These are phyloP conservation scores for Leptopilina myrica DNA, from an alignment of 2,888 invertebrate genomes.

Conservation along the genomic window DNA sequence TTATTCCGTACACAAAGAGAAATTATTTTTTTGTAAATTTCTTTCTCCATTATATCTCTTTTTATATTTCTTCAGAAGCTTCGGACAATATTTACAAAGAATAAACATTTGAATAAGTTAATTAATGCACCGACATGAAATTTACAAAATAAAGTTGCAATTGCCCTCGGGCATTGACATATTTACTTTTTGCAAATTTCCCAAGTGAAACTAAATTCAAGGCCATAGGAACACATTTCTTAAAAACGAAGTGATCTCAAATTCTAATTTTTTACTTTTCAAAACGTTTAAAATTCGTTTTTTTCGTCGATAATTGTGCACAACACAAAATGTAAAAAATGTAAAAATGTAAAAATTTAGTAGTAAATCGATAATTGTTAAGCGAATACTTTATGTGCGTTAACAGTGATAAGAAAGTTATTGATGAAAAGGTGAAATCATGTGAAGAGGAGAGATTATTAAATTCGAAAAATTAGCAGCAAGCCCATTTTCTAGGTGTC, in stretches of 20 bases:
- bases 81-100: neutral
- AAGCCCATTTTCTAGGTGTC: conserved; percentile 6
- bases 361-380: too few relatives aligned
- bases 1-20: conserved; percentile 41
- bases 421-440: neutral
- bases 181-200: neutral
- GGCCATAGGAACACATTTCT: too few relatives aligned
- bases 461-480: conserved; percentile 1
- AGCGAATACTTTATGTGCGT: too few relatives aligned
- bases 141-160: neutral
- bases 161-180: neutral
- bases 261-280: too few relatives aligned
- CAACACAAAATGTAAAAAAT: too few relatives aligned
- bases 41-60: neutral
- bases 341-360: too few relatives aligned
- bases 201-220: neutral
- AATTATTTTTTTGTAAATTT: conserved; percentile 1
- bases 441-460: conserved; percentile 1
- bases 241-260: too few relatives aligned
- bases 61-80: neutral
- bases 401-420: too few relatives aligned
- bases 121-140: neutral
- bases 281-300: too few relatives aligned
- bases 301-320: too few relatives aligned
- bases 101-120: conserved; percentile 6